A percentile compares a stretch with the other conserved stretches of the same genome.
phyloP scores from a whole-genome alignment of 2,113 vertebrate species.

The Atrichornis clamosus region DNA sequence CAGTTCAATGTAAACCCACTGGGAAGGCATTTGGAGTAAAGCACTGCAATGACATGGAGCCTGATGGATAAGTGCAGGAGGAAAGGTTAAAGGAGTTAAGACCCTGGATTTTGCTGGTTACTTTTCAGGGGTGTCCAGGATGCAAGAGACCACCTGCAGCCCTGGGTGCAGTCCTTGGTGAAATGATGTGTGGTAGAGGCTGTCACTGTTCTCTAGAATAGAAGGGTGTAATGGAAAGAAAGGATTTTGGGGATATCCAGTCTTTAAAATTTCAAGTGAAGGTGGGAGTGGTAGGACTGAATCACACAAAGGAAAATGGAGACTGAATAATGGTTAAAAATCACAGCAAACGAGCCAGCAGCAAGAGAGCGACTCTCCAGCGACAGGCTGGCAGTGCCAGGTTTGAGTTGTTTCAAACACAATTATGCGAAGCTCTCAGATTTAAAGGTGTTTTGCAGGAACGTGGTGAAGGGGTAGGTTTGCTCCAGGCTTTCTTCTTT shows the following conservation, averaged over 20 bases:
- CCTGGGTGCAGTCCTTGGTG: background rate
- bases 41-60: background rate
- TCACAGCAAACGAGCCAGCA: background rate
- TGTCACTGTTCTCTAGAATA: background rate
- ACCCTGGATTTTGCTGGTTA: background rate
- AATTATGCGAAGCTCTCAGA: background rate
- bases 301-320: background rate
- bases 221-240: background rate
- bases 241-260: background rate
- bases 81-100: background rate
- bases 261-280: background rate
- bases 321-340: background rate
- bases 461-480: background rate
- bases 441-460: background rate
- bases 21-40: constrained; percentile 8
- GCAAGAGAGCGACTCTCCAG: background rate
- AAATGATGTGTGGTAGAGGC: background rate
- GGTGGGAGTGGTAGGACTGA: background rate
- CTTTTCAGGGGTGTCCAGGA: background rate
- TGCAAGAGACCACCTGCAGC: background rate
- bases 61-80: background rate
- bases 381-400: background rate
- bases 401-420: background rate
- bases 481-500: background rate
- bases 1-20: background rate